These are phyloP conservation scores for Coccyzus lansbergi DNA, from an alignment of 2,797 vertebrate genomes.

Conservation along the genomic window DNA sequence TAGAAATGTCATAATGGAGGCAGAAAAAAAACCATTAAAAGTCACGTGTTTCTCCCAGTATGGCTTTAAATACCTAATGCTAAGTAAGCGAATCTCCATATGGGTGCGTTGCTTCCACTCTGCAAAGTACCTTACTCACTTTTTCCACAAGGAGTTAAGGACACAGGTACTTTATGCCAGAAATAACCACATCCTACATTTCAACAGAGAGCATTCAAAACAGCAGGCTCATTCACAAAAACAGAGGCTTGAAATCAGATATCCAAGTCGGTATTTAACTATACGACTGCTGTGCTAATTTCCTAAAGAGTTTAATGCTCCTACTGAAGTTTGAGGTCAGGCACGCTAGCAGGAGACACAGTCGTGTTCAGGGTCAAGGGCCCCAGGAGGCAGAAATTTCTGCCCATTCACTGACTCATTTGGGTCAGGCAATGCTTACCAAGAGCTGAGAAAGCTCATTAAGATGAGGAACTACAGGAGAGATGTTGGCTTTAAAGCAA, in stretches of 20 bases:
- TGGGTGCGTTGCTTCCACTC: background rate
- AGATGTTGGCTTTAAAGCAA: background rate
- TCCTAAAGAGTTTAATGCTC: background rate
- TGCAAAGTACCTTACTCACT: accelerated
- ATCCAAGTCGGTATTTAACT: background rate
- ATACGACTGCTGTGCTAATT: background rate
- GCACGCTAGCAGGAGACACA: background rate
- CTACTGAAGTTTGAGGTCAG: slow-evolving; percentile 4
- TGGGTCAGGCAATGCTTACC: slow-evolving; percentile 2
- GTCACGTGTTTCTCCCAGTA: background rate
- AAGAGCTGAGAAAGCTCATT: slow-evolving; percentile 13
- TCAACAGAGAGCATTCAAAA: background rate
- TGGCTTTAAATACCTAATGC: background rate
- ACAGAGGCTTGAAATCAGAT: background rate
- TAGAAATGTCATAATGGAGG: background rate
- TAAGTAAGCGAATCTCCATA: background rate
- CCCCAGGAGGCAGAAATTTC: background rate
- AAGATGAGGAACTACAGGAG: background rate
- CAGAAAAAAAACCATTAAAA: background rate
- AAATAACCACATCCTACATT: background rate
- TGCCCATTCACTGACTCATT: slow-evolving; percentile 20
- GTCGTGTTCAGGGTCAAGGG: background rate
- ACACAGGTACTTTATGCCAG: background rate
- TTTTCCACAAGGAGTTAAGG: background rate
- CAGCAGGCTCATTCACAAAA: background rate